These are phyloP conservation scores for Sialia sialis DNA, from an alignment of 2,113 vertebrate species.

Conservation along the genomic window DNA sequence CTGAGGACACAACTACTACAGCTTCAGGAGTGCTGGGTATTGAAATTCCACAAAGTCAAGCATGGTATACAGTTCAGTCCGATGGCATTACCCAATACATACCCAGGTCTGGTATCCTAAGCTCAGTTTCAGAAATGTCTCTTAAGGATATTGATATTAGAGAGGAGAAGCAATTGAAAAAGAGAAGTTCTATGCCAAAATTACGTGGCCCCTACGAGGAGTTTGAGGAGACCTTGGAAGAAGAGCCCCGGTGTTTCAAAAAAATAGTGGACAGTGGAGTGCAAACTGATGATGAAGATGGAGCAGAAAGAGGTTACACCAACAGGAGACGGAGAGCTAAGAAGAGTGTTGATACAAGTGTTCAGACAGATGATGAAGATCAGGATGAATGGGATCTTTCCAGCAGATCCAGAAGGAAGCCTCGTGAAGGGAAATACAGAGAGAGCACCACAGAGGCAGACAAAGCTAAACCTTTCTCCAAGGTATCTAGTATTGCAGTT, in stretches of 20 bases:
- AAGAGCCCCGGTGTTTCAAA: constrained; percentile 75
- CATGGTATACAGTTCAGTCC: constrained; percentile 80
- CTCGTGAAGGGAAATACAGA: constrained; percentile 83
- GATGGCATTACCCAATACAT: constrained; percentile 78
- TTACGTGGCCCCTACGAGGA: constrained; percentile 78
- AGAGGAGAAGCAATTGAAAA: constrained; percentile 78
- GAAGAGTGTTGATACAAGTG: constrained; percentile 89
- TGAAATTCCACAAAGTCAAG: constrained; percentile 74
- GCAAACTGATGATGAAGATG: constrained; percentile 97
- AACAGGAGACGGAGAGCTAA: constrained; percentile 85
- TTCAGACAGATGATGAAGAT: constrained; percentile 96
- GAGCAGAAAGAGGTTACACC: constrained; percentile 80
- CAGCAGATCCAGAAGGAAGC: constrained; percentile 82
- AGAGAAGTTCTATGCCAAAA: constrained; percentile 77
- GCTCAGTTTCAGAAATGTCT: constrained; percentile 82
- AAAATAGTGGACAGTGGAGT: constrained; percentile 92
- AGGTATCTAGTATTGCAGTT: constrained; percentile 93
- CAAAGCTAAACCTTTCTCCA: constrained; percentile 82
- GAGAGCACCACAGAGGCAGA: constrained; percentile 72
- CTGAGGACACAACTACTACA: constrained; percentile 81
- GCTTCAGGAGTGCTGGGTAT: constrained; percentile 74
- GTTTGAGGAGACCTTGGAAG: constrained; percentile 68
- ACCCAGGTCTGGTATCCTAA: constrained; percentile 72
- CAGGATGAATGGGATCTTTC: constrained; percentile 95
- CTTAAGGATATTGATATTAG: constrained; percentile 79